Percentiles rank a stretch among this genome's conserved stretches.
Conservation (phyloP, 1,140 invertebrate genomes). For the Monomorium pharaonis region DNA sequence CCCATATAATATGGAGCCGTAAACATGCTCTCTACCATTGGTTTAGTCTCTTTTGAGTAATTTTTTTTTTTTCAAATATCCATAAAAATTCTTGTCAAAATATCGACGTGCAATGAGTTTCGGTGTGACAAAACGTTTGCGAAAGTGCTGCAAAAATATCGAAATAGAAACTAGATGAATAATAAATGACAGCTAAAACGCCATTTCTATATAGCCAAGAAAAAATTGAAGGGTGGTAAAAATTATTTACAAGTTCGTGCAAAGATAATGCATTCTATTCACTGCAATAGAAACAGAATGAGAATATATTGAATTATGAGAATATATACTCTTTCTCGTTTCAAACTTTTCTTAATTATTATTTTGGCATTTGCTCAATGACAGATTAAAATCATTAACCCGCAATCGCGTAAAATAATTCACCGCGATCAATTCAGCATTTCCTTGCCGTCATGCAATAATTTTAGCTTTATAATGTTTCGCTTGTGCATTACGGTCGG, state of each 20-base stretch:
- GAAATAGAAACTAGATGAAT: background rate
- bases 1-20: constrained; percentile 33
- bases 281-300: too few species aligned
- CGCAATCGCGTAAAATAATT: background rate
- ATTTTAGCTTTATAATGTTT: background rate
- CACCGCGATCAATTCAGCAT: background rate
- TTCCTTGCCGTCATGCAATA: background rate
- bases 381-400: background rate
- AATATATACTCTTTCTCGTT: background rate
- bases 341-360: background rate
- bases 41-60: background rate
- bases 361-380: background rate
- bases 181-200: background rate
- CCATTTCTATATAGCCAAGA: background rate
- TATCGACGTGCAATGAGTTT: constrained; percentile 6
- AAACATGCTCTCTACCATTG: constrained; percentile 27
- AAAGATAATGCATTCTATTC: background rate
- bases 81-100: constrained; percentile 42
- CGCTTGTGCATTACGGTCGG: background rate
- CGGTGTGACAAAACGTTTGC: background rate
- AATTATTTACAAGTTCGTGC: background rate
- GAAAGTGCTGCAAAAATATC: background rate
- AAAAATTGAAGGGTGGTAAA: background rate
- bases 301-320: background rate
- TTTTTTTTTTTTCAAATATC: constrained; percentile 40